Evolutionary conservation across 2,113 vertebrate genomes (phyloP), one percentile per base, ranked within the genome.

Genomic region (Ursus arctos): DNA sequence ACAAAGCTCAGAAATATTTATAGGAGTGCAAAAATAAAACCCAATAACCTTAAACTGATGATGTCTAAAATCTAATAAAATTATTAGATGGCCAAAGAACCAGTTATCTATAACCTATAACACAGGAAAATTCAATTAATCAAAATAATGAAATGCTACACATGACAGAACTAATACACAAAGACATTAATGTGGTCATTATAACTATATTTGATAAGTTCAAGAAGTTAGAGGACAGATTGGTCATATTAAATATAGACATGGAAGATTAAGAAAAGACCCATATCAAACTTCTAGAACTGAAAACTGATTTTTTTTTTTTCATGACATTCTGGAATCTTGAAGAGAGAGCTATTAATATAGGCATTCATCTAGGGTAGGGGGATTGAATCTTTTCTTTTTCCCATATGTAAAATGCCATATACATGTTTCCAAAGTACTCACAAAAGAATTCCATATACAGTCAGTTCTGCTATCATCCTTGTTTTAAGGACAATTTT

Each of bases 131-230:
- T 10, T 36, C 26, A 28, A n/a, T 72, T 13, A 61, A 40, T 28
- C 7, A 85, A 96, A 80, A 88, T 40, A 72, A 84, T 94, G 40
- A 94, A 85, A 43, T 83, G 69, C 79, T 22, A 86, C 1, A 59
- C 16, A 59, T 49, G 16, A 88, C 3, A n/a, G 40, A 95, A 79
- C 79, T 88, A 69, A 10, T 83, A 77, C 3, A 87, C 67, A 94
- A 72, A 85, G 33, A 82, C 5, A 61, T 71, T 65, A 82, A 74
- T 87, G 4, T 6, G 80, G 24, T 55, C 53, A 4, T 67, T 81
- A 77, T 15, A 57, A 82, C 49, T 49, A 33, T 28, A 79, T 63
- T 79, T 84, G 47, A 55, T 59, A 85, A 57, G 18, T 65, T 67
- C 6, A 96, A 55, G 19, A 93, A 93, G 53, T 77, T 43, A 79